Conservation (phyloP, 2,888 invertebrate genomes). For the Parascotia fuliginaria region DNA sequence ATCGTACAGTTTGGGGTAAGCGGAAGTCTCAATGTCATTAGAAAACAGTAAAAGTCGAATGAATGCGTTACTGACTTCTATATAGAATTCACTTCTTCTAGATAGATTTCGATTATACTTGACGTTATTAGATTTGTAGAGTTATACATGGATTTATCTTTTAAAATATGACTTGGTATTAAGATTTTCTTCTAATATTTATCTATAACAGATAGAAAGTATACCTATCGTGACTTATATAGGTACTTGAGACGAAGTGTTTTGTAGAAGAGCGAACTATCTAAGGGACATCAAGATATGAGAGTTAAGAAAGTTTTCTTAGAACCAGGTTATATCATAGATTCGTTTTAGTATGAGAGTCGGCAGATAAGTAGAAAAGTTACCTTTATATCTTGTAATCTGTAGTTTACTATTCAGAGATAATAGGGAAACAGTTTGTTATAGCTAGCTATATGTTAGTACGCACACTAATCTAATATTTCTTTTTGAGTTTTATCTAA, state of each 20-base stretch:
- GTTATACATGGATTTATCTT: too few species aligned
- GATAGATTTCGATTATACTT: too few species aligned
- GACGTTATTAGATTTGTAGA: too few species aligned
- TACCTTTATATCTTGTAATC: neutral
- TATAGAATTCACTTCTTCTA: too few species aligned
- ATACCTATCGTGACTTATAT: neutral
- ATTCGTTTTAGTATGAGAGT: neutral
- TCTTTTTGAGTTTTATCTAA: too few species aligned
- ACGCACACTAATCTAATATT: too few species aligned
- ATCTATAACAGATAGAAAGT: neutral
- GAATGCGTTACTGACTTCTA: too few species aligned
- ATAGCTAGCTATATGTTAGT: neutral
- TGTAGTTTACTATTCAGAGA: neutral
- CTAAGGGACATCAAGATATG: constrained; percentile 34
- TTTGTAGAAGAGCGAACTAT: constrained; percentile 8
- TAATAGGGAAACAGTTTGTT: neutral
- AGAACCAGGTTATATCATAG: constrained; percentile 17
- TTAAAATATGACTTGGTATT: too few species aligned
- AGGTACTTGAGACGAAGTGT: neutral
- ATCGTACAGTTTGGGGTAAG: too few species aligned
- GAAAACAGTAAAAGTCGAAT: too few species aligned
- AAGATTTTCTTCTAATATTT: neutral
- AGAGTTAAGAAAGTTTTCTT: constrained; percentile 10
- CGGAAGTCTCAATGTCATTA: too few species aligned
- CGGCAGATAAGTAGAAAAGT: constrained; percentile 10